Evolutionary conservation across 2,113 vertebrate genomes (phyloP).

Genomic region (Halichoerus grypus): DNA sequence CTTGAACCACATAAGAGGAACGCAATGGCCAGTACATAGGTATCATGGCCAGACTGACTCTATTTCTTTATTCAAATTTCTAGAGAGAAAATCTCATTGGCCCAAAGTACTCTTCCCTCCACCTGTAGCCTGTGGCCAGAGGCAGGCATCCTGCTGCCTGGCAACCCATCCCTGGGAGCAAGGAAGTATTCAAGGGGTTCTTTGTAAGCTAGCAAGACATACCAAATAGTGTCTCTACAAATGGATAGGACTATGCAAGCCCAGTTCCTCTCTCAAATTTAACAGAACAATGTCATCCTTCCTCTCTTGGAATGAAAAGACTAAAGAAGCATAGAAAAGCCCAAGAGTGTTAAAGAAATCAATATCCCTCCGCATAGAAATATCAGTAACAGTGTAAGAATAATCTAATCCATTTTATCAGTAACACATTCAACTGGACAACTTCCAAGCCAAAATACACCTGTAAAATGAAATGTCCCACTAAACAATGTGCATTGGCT

Average conservation of each 20-base stretch:
- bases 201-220: background rate
- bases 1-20: background rate
- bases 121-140: background rate
- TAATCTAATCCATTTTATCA: background rate
- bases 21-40: background rate
- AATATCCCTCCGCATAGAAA: background rate
- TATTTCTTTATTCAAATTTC: background rate
- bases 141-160: background rate
- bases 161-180: background rate
- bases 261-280: background rate
- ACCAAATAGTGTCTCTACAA: background rate
- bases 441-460: background rate
- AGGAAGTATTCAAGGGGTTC: background rate
- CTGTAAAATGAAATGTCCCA: background rate
- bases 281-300: background rate
- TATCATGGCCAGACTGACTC: background rate
- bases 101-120: background rate
- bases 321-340: slow-evolving; percentile 35
- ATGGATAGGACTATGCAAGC: background rate
- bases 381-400: background rate
- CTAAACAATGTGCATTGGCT: background rate
- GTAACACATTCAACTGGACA: background rate
- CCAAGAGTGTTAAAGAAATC: background rate
- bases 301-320: background rate
- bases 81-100: background rate